Evolutionary conservation across 2,113 vertebrate genomes (phyloP).

Genomic region (Eptatretus burgeri): DNA sequence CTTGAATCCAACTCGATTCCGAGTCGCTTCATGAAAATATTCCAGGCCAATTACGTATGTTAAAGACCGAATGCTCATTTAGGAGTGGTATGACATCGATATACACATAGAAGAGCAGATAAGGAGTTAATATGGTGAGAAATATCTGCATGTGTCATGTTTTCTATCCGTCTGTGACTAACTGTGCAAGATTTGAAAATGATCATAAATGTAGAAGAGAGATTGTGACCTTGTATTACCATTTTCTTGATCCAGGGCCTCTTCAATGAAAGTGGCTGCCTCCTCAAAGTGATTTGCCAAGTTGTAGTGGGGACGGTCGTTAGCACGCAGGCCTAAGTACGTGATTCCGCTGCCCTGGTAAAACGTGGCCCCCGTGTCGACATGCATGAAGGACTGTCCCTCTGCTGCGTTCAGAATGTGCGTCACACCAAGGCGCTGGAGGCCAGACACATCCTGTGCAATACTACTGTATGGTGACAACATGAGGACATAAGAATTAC

Average conservation of each 20-base stretch:
- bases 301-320: neutral
- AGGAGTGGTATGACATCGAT: no score
- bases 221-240: neutral
- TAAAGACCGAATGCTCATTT: no score
- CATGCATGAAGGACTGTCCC: slow-evolving; percentile 1
- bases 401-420: neutral
- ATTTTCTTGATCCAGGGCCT: neutral
- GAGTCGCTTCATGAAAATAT: no score
- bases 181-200: no score
- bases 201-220: no score
- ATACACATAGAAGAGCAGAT: no score
- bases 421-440: neutral
- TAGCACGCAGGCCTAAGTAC: neutral
- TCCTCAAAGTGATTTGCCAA: neutral
- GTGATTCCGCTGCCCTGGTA: slow-evolving; percentile 3
- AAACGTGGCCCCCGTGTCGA: neutral
- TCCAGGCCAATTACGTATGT: no score
- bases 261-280: neutral
- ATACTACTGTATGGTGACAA: neutral
- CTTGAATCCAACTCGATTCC: no score
- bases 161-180: no score
- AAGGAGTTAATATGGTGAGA: no score
- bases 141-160: no score
- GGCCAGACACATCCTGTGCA: neutral
- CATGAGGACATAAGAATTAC: neutral